These are phyloP conservation scores for Cataglyphis rosenhaueri DNA, from an alignment of 2,888 invertebrate genomes.

Conservation along the genomic window DNA sequence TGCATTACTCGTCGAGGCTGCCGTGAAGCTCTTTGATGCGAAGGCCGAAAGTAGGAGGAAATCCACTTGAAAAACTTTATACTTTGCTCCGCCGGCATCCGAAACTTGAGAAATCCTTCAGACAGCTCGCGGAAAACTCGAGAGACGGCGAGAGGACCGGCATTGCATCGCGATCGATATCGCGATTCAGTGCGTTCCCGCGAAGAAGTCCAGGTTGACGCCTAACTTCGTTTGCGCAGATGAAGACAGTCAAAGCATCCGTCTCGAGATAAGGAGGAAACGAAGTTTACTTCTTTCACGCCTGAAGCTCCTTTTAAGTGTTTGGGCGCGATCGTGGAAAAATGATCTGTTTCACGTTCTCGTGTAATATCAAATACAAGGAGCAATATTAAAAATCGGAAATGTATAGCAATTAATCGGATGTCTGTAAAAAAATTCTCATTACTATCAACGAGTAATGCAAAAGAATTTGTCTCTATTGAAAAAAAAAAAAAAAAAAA, in stretches of 20 bases:
- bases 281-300: slow-evolving; percentile 51
- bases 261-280: slow-evolving; percentile 50
- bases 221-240: slow-evolving; percentile 41
- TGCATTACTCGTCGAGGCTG: slow-evolving; percentile 45
- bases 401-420: background rate
- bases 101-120: slow-evolving; percentile 59
- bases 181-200: slow-evolving; percentile 53
- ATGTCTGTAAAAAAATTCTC: background rate
- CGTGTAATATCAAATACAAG: background rate
- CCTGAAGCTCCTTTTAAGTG: slow-evolving; percentile 46
- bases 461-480: background rate
- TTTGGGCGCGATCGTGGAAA: slow-evolving; percentile 35
- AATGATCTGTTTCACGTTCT: slow-evolving; percentile 37
- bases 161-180: slow-evolving; percentile 56
- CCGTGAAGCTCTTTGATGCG: slow-evolving; percentile 60
- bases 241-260: slow-evolving; percentile 49
- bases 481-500: no score
- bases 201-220: slow-evolving; percentile 41
- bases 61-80: slow-evolving; percentile 63
- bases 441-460: background rate
- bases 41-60: slow-evolving; percentile 60
- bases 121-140: slow-evolving; percentile 53
- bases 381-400: slow-evolving; percentile 3
- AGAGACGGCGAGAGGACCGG: slow-evolving; percentile 34
- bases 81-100: slow-evolving; percentile 41